Evolutionary conservation across 30 jellyfish, hydroid and myxozoan species (phyloP).

Genomic region (Pseudorhiza aurosa): DNA sequence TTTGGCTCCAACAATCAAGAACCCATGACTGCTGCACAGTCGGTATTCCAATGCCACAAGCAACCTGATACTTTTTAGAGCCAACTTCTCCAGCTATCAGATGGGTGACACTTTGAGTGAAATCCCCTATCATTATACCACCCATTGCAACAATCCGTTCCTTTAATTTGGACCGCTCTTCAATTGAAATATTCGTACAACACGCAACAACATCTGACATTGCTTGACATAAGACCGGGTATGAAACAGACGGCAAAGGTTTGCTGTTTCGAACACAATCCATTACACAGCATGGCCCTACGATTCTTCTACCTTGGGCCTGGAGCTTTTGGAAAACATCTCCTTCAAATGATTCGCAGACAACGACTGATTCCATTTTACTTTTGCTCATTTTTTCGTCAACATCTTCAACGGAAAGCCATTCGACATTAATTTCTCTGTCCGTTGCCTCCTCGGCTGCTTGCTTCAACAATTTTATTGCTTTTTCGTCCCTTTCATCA

Average conservation of each 20-base stretch:
- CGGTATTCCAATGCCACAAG: constrained; percentile 71
- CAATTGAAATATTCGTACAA: constrained; percentile 83
- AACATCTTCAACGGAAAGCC: constrained; percentile 38
- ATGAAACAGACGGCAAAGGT: constrained; percentile 62
- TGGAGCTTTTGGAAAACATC: constrained; percentile 54
- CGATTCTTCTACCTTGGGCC: constrained; percentile 39
- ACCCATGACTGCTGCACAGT: constrained; percentile 89
- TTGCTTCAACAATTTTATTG: constrained; percentile 7
- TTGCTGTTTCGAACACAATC: constrained; percentile 51
- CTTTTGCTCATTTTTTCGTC: not conserved
- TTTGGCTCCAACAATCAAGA: constrained; percentile 54
- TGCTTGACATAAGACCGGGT: constrained; percentile 78
- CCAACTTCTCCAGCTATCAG: constrained; percentile 97
- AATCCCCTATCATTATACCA: constrained; percentile 76
- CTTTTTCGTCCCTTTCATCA: constrained; percentile 14
- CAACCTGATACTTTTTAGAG: constrained; percentile 86
- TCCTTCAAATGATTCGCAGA: constrained; percentile 85
- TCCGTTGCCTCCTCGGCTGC: constrained; percentile 47
- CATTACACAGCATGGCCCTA: constrained; percentile 88
- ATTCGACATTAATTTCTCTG: constrained; percentile 31
- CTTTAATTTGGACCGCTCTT: constrained; percentile 53
- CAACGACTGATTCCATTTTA: constrained; percentile 33
- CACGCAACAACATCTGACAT: constrained; percentile 85
- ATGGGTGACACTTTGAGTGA: constrained; percentile 91
- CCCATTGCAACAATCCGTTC: constrained; percentile 83